Percentiles rank a stretch among this genome's conserved stretches.
These are phyloP conservation scores for Phocides pigmalion DNA, from an alignment of 1,140 invertebrate genomes.

Conservation along the genomic window DNA sequence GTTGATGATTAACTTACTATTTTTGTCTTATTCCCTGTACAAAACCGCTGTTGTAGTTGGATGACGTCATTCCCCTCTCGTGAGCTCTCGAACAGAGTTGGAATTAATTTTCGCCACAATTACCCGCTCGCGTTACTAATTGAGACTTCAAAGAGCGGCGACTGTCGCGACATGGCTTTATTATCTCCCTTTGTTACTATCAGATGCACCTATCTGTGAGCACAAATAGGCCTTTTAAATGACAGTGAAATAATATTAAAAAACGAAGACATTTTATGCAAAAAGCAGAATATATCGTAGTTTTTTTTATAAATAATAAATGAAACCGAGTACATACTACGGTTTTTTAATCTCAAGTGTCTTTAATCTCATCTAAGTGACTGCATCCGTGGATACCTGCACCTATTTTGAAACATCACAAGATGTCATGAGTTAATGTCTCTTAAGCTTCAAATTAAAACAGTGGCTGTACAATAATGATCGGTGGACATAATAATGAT, in stretches of 20 bases:
- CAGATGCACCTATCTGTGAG: slow-evolving; percentile 24
- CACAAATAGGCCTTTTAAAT: slow-evolving; percentile 18
- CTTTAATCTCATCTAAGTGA: no score
- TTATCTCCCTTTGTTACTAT: slow-evolving; percentile 47
- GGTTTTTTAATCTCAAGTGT: no score
- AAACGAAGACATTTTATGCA: not conserved
- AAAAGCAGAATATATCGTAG: no score
- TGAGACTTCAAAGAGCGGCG: slow-evolving; percentile 75
- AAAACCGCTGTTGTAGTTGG: not conserved
- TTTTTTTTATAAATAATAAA: no score
- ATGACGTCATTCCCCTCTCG: slow-evolving; percentile 40
- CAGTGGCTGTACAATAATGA: no score
- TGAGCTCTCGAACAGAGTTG: slow-evolving; percentile 39
- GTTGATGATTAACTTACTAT: not conserved
- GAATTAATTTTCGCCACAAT: slow-evolving; percentile 79
- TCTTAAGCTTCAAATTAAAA: no score
- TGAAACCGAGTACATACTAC: no score
- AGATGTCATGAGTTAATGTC: no score
- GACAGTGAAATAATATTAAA: slow-evolving; percentile 1
- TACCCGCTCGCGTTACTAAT: slow-evolving; percentile 78
- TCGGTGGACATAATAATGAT: no score
- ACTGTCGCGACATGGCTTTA: slow-evolving; percentile 48
- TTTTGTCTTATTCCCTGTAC: not conserved
- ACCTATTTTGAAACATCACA: no score
- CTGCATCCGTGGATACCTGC: no score